Percentiles rank a stretch among this genome's conserved stretches.
Evolutionary conservation across 2,113 vertebrate genomes (phyloP).

Genomic region (Petromus typicus): DNA sequence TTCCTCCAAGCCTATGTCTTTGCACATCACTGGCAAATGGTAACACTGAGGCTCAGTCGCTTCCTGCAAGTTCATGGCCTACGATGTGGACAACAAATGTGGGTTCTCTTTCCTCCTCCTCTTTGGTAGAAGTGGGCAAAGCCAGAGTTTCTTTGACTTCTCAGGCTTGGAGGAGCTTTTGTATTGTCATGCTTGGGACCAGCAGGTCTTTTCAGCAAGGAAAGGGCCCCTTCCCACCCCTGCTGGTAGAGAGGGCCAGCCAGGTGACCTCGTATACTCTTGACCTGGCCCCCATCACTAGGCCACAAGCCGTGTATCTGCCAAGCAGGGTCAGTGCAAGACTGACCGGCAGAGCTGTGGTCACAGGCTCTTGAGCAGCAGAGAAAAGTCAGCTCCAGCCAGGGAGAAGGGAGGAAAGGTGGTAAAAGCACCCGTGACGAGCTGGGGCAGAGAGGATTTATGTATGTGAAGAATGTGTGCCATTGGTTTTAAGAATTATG

Average conservation of each 20-base stretch:
- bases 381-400: neutral
- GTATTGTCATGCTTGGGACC: neutral
- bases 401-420: neutral
- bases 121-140: neutral
- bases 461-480: neutral
- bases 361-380: neutral
- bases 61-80: accelerated
- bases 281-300: neutral
- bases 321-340: neutral
- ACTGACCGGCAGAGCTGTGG: accelerated
- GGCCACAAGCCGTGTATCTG: accelerated
- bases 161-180: too few relatives aligned
- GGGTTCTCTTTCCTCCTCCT: neutral
- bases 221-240: neutral
- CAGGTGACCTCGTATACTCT: neutral
- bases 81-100: accelerated
- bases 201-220: neutral
- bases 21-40: neutral
- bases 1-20: neutral
- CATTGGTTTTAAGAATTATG: conserved; percentile 51
- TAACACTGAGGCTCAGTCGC: accelerated
- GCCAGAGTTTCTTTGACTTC: neutral
- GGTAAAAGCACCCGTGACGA: neutral
- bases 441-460: neutral
- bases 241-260: neutral